phyloP scores from a whole-genome alignment of 2,888 invertebrate genomes.

The Pogonocherus hispidulus region DNA sequence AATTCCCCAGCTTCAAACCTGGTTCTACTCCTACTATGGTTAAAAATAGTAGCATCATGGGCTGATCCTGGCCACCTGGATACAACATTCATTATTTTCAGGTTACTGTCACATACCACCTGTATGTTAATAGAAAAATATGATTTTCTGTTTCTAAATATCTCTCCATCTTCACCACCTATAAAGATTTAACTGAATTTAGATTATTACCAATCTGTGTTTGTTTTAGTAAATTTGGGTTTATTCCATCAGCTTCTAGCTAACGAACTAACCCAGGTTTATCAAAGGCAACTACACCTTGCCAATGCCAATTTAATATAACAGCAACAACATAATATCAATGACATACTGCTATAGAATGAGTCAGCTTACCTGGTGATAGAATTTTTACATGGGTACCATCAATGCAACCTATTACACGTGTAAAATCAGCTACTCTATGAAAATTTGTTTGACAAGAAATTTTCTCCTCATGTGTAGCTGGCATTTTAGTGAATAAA shows the following conservation, averaged over 20 bases:
- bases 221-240: too few relatives aligned
- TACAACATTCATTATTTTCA: slow-evolving; percentile 18
- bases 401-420: neutral
- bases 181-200: too few relatives aligned
- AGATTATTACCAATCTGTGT: too few relatives aligned
- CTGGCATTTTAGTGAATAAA: neutral
- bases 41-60: slow-evolving; percentile 30
- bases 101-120: neutral
- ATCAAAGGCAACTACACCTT: too few relatives aligned
- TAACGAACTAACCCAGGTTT: too few relatives aligned
- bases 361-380: slow-evolving; percentile 7
- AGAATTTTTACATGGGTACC: neutral
- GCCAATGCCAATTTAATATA: too few relatives aligned
- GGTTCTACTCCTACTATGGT: slow-evolving; percentile 15
- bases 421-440: neutral
- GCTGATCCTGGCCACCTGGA: slow-evolving; percentile 26
- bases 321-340: too few relatives aligned
- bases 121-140: slow-evolving; percentile 20
- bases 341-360: too few relatives aligned
- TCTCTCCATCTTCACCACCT: neutral
- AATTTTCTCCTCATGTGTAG: neutral
- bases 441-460: too few relatives aligned
- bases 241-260: too few relatives aligned
- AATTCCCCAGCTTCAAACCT: slow-evolving; percentile 36
- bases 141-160: too few relatives aligned